phyloP scores from a whole-genome alignment of 2,888 invertebrate species.

The Blastobasis adustella region DNA sequence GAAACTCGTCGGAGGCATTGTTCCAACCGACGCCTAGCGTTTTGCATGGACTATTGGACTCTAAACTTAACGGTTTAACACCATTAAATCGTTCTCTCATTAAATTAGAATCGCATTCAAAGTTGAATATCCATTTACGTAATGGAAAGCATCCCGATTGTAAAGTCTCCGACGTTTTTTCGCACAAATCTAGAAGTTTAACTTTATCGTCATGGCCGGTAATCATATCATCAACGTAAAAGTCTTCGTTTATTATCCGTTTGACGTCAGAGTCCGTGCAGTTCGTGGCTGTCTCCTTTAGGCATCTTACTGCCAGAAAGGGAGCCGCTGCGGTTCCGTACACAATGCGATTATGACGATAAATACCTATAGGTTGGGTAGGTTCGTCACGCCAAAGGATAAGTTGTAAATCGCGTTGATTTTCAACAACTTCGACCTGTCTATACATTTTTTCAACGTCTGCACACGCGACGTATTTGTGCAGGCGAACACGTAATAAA shows the following conservation, averaged over 20 bases:
- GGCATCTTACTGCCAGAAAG: constrained; percentile 18
- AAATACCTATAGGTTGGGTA: constrained; percentile 12
- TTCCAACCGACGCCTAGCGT: constrained; percentile 15
- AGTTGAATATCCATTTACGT: constrained; percentile 13
- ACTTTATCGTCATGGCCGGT: constrained; percentile 12
- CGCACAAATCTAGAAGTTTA: background rate
- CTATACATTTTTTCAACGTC: constrained; percentile 20
- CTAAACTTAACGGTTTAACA: background rate
- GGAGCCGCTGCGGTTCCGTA: constrained; percentile 21
- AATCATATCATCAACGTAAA: constrained; percentile 21
- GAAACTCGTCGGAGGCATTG: constrained; percentile 8
- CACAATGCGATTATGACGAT: constrained; percentile 11
- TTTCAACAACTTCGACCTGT: constrained; percentile 14
- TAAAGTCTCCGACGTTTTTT: background rate
- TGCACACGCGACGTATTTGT: constrained; percentile 13
- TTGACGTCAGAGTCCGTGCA: constrained; percentile 13
- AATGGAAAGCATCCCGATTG: constrained; percentile 9
- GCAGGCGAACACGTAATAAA: constrained; percentile 16
- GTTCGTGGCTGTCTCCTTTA: constrained; percentile 19
- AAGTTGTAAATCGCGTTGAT: constrained; percentile 19
- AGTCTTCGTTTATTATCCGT: constrained; percentile 15
- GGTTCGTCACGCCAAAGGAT: constrained; percentile 23
- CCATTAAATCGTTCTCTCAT: constrained; percentile 1
- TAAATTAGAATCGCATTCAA: background rate
- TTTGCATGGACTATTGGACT: constrained; percentile 4